Conservation (phyloP, 2,888 invertebrate genomes). For the Drosophila prolongata region DNA sequence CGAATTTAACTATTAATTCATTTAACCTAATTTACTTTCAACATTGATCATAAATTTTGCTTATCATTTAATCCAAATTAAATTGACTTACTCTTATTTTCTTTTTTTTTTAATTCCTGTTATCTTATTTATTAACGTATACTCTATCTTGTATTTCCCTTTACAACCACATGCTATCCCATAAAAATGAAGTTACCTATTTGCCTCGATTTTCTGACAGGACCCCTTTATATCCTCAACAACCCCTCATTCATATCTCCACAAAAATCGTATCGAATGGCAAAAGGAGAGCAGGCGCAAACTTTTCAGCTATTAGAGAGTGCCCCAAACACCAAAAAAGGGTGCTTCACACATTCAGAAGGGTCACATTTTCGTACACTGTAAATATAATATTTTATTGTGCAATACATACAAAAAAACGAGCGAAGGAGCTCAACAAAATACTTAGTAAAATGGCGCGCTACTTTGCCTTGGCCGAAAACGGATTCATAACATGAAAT, state of each 20-base stretch:
- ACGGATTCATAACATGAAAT: constrained; percentile 78
- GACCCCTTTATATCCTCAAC: constrained; percentile 19
- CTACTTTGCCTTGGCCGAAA: constrained; percentile 64
- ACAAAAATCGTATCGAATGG: constrained; percentile 24
- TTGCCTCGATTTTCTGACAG: neutral
- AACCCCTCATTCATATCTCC: neutral
- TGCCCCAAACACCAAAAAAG: constrained; percentile 37
- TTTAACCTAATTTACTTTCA: no score
- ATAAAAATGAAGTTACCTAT: constrained; percentile 3
- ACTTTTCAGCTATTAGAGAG: constrained; percentile 47
- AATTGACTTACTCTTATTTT: neutral
- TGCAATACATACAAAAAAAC: constrained; percentile 64
- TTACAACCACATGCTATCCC: neutral
- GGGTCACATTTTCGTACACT: constrained; percentile 61
- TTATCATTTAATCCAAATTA: no score
- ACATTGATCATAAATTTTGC: no score
- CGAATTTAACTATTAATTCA: no score
- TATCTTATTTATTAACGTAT: no score
- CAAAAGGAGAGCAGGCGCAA: constrained; percentile 19
- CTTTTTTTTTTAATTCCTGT: neutral
- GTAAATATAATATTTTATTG: constrained; percentile 80
- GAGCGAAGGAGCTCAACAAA: constrained; percentile 8
- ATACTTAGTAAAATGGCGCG: constrained; percentile 52
- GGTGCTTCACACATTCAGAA: constrained; percentile 33
- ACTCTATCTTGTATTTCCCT: no score